phyloP scores from a whole-genome alignment of 2,797 vertebrate genomes.

The Picus viridis region DNA sequence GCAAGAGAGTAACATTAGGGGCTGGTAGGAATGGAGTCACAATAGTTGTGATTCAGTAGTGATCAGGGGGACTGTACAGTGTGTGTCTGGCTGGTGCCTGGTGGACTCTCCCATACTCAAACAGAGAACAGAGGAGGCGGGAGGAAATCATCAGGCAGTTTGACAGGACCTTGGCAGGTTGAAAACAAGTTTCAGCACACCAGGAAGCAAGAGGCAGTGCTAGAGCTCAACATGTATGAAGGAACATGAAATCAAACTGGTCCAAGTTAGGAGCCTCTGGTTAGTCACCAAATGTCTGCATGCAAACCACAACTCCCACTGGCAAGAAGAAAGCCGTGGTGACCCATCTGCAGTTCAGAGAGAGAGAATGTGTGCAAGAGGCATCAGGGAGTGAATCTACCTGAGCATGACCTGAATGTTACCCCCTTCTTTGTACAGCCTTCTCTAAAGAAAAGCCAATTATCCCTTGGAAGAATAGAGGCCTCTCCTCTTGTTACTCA shows the following conservation, averaged over 20 bases:
- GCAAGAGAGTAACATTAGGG: background rate
- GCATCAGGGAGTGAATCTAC: background rate
- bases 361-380: background rate
- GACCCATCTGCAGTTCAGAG: background rate
- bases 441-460: conserved; percentile 51
- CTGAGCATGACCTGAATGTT: conserved; percentile 29
- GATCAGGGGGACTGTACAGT: background rate
- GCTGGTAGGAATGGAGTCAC: background rate
- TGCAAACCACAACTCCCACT: background rate
- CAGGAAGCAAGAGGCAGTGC: background rate
- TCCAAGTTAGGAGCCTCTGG: background rate
- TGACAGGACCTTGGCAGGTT: rapidly evolving
- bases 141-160: background rate
- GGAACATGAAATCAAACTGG: background rate
- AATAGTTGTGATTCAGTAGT: background rate
- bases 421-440: background rate
- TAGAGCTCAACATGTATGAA: background rate
- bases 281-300: background rate
- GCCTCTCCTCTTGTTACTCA: conserved; percentile 52
- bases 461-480: conserved; percentile 54
- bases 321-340: background rate
- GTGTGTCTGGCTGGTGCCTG: background rate
- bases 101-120: rapidly evolving
- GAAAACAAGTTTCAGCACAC: background rate
- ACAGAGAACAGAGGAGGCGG: background rate